Conservation (phyloP, 2,113 vertebrate species). For the Kobus ellipsiprymnus region DNA sequence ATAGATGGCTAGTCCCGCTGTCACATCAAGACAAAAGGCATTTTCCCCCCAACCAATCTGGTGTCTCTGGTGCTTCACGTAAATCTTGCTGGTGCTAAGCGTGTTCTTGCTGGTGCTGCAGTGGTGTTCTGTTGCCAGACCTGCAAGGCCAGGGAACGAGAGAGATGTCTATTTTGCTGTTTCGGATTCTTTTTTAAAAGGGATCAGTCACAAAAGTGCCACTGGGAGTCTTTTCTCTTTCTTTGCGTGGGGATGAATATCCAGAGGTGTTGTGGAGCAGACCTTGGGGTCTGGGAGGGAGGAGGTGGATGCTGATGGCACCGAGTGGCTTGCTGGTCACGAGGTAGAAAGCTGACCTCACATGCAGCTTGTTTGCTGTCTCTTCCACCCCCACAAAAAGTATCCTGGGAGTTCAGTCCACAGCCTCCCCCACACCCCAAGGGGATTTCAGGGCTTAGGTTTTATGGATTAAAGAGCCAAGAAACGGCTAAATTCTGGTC, state of each 20-base stretch:
- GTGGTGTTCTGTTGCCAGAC: slow-evolving; percentile 61
- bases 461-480: slow-evolving; percentile 48
- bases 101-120: slow-evolving; percentile 73
- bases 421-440: not conserved
- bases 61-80: slow-evolving; percentile 78
- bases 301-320: not conserved
- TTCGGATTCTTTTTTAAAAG: slow-evolving; percentile 73
- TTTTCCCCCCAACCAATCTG: slow-evolving; percentile 32
- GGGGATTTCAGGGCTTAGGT: slow-evolving; percentile 43
- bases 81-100: slow-evolving; percentile 76
- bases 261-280: slow-evolving; percentile 21
- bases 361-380: not conserved
- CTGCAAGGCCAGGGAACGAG: slow-evolving; percentile 61
- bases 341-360: not conserved
- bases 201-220: slow-evolving; percentile 70
- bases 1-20: not conserved
- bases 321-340: not conserved
- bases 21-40: slow-evolving; percentile 3
- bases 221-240: slow-evolving; percentile 61
- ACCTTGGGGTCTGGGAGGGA: not conserved
- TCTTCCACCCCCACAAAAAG: not conserved
- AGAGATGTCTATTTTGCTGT: slow-evolving; percentile 79
- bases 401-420: not conserved
- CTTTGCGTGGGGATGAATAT: not conserved
- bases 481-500: slow-evolving; percentile 28